Base-by-base conservation (phyloP, 2,888 invertebrate genomes). In the Elysia crispata region DNA sequence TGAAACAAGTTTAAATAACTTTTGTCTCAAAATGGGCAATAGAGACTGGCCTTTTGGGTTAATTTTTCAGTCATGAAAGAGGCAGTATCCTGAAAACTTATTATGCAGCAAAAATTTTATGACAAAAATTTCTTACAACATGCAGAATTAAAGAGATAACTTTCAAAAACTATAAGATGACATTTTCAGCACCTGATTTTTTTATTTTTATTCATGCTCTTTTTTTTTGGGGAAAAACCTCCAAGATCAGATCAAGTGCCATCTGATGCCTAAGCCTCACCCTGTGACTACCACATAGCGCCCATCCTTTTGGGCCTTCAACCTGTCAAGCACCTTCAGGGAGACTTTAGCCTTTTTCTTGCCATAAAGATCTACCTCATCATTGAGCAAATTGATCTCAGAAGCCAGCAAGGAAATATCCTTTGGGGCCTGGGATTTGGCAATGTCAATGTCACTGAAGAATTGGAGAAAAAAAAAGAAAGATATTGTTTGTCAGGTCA, bases 241-340 rank as follows among this genome's bases (percentile, higher is more conserved):
- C 54, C 18, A 18, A 54, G 18, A 15, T 13, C 54, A 54, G n/a
- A n/a, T n/a, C n/a, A n/a, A n/a, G n/a, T n/a, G n/a, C n/a, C 13
- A 54, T 23, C 23, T 20, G 31, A 20, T 15, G 1, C 92, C 94
- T 50, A 20, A 11, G 1, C 92, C 94, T 93, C 92, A 97, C 96
- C 98, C 99, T 76, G 97, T 97, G 5, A 99, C 97, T 0, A 99
- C 97, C 81, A 99, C 95, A 92, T 97, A 99, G 93, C 96, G 97
- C 80, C 99, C 99, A 89, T 95, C 93, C 54, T 93, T 93, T 79
- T 95, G 94, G 78, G 94, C 91, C 73, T 93, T 91, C 72, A 98
- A 93, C 30, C 99, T 94, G 18, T 97, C 94, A 41, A 98, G 92
- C 60, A 97, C 95, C 0, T 94, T 94, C 20, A 99, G 93, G 0